Base-by-base conservation (phyloP, 2,797 vertebrate genomes). In the Choloepus didactylus region DNA sequence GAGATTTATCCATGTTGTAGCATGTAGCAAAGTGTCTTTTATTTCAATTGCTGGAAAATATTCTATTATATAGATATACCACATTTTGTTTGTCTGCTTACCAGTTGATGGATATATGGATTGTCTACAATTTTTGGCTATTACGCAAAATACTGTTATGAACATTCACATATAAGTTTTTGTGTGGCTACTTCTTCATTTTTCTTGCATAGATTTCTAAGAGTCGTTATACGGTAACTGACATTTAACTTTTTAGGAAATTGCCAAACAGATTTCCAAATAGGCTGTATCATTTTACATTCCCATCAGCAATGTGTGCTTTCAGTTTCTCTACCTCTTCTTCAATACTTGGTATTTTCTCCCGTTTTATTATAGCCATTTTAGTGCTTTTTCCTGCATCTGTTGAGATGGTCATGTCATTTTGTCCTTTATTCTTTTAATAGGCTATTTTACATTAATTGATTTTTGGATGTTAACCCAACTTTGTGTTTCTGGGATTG, bases 171-270 rank as follows among this genome's bases (percentile, higher is more conserved):
- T n/a, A 19, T 9, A 77, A 86, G 35, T 16, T 10, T 89, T 82
- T 89, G 16, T 79, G 41, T 69, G 35, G 51, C 6, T 14, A 21
- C 3, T 21, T 54, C 84, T 87, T 93, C 35, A 69, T 84, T 85
- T 79, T 91, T 86, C 70, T 83, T 46, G 8, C 56, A 23, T 70
- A 19, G 9, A 38, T 84, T 91, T 66, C 25, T 23, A 31, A 75
- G 54, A 87, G 35, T 14, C 16, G 1, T 80, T 56, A 23, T 92
- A 23, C 21, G 23, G 12, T 59, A 80, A 27, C n/a, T 35, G n/a
- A 38, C 56, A 35, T 6, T 70, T 73, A 87, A 44, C 35, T 83
- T 93, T 92, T 91, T 49, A 86, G 64, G 35, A 51, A 95, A 23
- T 27, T 49, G 11, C 6, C 44, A 41, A 75, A 66, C 70, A 80